Evolutionary conservation across 2,113 vertebrate species (phyloP), one percentile per base, ranked within the genome.

Genomic region (Lepus europaeus): DNA sequence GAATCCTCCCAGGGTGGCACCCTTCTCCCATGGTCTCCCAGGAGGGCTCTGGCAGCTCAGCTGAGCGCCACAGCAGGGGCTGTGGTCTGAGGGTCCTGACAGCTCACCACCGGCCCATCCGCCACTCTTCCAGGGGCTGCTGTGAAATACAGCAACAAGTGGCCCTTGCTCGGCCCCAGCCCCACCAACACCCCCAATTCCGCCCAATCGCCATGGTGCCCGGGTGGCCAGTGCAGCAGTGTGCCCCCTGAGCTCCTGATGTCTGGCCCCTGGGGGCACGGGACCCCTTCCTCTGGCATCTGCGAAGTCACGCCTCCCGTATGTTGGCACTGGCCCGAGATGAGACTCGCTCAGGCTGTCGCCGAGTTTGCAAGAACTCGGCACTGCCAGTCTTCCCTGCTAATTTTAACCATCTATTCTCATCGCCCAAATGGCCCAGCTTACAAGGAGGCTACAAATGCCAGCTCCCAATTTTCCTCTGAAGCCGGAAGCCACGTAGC

Each of bases 341-440:
- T 0, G 85, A 93, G 95, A 68, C 61, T 49, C 0, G 0, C 72
- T 36, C 9, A 29, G 64, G 81, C 56, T 8, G 56, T 10, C 6
- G n/a, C 82, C 78, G 22, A n/a, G 36, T 74, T 2, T 29, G n/a
- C 9, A 8, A 36, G 88, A 33, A 22, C 36, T 63, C 45, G 12
- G 69, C 0, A 0, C 80, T 91, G 93, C 87, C 79, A 49, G 5
- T 72, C 53, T 76, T 33, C 27, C 33, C 45, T 27, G 91, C 89
- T 92, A 85, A 53, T 93, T 93, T 87, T 80, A 92, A 83, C 91
- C 5, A 10, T 72, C 79, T 61, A 27, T 81, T 72, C 94, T 36
- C 33, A 86, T 29, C 25, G 45, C 63, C 90, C 88, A 82, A 61
- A 68, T 7, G 70, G 85, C 79, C 88, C 73, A 25, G 90, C 61